phyloP scores from a whole-genome alignment of 1,140 invertebrate genomes.

The Onthophagus taurus region DNA sequence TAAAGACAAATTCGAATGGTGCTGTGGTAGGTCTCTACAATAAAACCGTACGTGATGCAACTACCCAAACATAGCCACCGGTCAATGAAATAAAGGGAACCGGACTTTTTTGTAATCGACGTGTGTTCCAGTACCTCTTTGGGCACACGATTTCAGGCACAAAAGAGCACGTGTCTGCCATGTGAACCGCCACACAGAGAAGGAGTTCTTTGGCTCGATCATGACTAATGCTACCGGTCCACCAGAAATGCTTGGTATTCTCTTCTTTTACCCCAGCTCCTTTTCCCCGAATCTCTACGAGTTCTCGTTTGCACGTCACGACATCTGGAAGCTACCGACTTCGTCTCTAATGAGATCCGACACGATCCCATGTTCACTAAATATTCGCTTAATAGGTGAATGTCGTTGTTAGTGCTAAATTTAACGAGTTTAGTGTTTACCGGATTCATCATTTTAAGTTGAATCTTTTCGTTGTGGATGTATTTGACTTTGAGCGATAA shows the following conservation, averaged over 20 bases:
- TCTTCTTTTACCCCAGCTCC: constrained; percentile 11
- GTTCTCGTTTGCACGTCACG: not conserved
- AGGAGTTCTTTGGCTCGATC: constrained; percentile 19
- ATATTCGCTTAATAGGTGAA: constrained; percentile 23
- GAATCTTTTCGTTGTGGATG: no score
- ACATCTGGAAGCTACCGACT: constrained; percentile 9
- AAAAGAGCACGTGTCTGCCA: constrained; percentile 25
- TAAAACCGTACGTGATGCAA: constrained; percentile 19
- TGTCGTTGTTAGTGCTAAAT: constrained; percentile 24
- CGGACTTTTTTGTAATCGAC: no score
- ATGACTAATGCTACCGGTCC: constrained; percentile 24
- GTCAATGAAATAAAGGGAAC: no score
- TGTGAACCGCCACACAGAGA: constrained; percentile 21
- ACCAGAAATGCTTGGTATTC: not conserved
- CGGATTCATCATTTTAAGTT: no score
- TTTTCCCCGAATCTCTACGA: not conserved
- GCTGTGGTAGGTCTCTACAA: constrained; percentile 20
- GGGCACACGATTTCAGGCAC: constrained; percentile 13
- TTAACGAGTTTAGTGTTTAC: constrained; percentile 22
- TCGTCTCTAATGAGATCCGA: constrained; percentile 13
- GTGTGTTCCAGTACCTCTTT: constrained; percentile 11
- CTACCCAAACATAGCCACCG: no score
- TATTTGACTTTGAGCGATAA: no score
- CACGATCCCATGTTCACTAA: constrained; percentile 19
- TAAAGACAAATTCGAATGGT: no score